These are phyloP conservation scores for Ceratosolen fusciceps DNA, from an alignment of 1,140 invertebrate genomes.

Conservation along the genomic window DNA sequence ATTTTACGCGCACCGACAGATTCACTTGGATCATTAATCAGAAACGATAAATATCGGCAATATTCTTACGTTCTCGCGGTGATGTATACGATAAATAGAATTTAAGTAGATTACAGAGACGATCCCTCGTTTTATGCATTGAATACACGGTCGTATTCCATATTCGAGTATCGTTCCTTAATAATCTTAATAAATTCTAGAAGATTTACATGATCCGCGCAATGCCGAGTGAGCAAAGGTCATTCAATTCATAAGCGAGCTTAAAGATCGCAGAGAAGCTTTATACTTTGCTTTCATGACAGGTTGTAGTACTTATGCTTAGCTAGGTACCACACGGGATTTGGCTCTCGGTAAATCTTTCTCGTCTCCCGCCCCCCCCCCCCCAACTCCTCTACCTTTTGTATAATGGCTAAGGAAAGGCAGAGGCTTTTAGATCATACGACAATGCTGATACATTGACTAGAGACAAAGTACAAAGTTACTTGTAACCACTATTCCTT, in stretches of 20 bases:
- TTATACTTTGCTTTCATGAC: conserved; percentile 6
- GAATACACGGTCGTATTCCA: too few species aligned
- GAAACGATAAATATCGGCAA: too few species aligned
- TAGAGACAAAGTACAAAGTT: not conserved
- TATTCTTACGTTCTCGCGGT: too few species aligned
- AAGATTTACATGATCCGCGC: conserved; percentile 1
- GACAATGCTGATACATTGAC: not conserved
- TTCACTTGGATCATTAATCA: too few species aligned
- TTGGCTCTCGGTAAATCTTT: conserved; percentile 12
- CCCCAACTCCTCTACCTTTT: conserved; percentile 3
- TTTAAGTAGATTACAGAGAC: not conserved
- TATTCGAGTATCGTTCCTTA: not conserved
- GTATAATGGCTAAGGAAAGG: conserved; percentile 4
- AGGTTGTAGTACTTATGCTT: conserved; percentile 1
- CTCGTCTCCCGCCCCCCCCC: too few species aligned
- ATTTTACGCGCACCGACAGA: too few species aligned
- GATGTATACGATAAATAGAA: too few species aligned
- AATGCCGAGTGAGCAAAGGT: not conserved
- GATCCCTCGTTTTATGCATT: not conserved
- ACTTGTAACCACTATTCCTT: too few species aligned
- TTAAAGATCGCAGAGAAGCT: not conserved
- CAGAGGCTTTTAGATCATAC: not conserved
- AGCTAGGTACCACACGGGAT: not conserved
- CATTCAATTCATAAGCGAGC: not conserved
- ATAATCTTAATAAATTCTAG: not conserved